phyloP scores from a whole-genome alignment of 2,113 vertebrate genomes.

The Stigmatopora argus region DNA sequence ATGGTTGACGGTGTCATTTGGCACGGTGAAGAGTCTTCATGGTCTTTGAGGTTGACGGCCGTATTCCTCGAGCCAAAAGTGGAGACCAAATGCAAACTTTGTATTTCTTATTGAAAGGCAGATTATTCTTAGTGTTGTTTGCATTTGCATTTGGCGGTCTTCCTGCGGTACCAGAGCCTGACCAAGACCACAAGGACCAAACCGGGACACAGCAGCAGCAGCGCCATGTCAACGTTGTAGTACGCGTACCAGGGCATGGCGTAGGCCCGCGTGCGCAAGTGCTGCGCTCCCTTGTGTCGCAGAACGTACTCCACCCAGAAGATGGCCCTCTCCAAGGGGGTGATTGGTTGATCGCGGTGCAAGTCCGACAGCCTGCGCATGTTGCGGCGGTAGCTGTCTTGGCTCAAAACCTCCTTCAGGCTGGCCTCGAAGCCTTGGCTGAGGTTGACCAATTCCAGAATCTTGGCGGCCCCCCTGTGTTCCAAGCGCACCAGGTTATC shows the following conservation, averaged over 20 bases:
- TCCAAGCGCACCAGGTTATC: slow-evolving; percentile 64
- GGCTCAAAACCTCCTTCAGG: slow-evolving; percentile 39
- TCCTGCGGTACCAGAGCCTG: slow-evolving; percentile 45
- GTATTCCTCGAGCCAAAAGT: too few species aligned
- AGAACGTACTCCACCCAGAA: slow-evolving; percentile 70
- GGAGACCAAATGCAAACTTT: not conserved
- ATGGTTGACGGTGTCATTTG: not conserved
- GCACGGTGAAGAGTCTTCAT: too few species aligned
- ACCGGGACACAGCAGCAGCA: not conserved
- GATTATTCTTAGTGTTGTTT: slow-evolving; percentile 40
- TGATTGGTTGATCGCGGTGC: slow-evolving; percentile 58
- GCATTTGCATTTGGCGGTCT: slow-evolving; percentile 40
- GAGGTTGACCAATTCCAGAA: slow-evolving; percentile 44
- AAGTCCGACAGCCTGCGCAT: slow-evolving; percentile 57
- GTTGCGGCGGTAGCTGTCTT: slow-evolving; percentile 52
- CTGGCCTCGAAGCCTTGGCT: slow-evolving; percentile 43
- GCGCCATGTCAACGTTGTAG: slow-evolving; percentile 51
- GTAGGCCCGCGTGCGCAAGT: slow-evolving; percentile 56
- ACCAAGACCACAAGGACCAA: slow-evolving; percentile 24
- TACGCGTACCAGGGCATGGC: slow-evolving; percentile 66
- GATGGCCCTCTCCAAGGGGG: slow-evolving; percentile 50
- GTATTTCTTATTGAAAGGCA: not conserved
- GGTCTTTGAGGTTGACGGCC: not conserved
- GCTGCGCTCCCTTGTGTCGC: slow-evolving; percentile 60
- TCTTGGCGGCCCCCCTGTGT: slow-evolving; percentile 54